phyloP scores from a whole-genome alignment of 2,113 vertebrate species.

The Tor tambroides region DNA sequence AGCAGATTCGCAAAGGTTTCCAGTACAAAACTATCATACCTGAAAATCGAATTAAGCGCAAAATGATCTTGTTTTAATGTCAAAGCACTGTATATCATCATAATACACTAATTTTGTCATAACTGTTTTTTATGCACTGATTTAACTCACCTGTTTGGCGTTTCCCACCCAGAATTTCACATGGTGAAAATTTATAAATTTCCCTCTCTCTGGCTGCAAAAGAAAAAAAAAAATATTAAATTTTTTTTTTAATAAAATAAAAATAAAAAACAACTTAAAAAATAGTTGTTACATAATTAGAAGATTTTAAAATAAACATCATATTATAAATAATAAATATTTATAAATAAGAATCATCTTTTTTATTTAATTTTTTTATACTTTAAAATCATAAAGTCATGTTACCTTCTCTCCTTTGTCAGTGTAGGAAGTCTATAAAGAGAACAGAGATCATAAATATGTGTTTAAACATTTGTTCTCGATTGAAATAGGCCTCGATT shows the following conservation, averaged over 20 bases:
- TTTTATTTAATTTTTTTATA: background rate
- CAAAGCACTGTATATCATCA: background rate
- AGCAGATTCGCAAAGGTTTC: background rate
- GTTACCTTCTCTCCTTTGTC: slow-evolving; percentile 85
- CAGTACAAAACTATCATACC: background rate
- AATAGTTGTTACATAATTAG: too few relatives aligned
- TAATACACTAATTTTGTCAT: background rate
- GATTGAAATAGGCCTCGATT: too few relatives aligned
- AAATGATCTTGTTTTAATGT: background rate
- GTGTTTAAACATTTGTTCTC: background rate
- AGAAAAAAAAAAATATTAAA: background rate
- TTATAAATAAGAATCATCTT: too few relatives aligned
- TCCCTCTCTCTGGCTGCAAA: slow-evolving; percentile 73
- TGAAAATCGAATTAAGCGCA: background rate
- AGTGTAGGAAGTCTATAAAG: slow-evolving; percentile 79
- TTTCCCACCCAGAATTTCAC: slow-evolving; percentile 86
- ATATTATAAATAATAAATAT: too few relatives aligned
- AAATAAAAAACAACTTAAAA: background rate
- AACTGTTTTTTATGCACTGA: background rate
- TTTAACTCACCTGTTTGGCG: slow-evolving; percentile 80
- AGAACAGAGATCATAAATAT: slow-evolving; percentile 28
- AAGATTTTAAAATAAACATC: too few relatives aligned
- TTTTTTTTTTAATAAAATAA: too few relatives aligned
- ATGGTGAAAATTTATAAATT: slow-evolving; percentile 81
- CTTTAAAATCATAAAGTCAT: slow-evolving; percentile 14